Conservation (phyloP, 2,113 vertebrate genomes). For the Ranitomeya variabilis region DNA sequence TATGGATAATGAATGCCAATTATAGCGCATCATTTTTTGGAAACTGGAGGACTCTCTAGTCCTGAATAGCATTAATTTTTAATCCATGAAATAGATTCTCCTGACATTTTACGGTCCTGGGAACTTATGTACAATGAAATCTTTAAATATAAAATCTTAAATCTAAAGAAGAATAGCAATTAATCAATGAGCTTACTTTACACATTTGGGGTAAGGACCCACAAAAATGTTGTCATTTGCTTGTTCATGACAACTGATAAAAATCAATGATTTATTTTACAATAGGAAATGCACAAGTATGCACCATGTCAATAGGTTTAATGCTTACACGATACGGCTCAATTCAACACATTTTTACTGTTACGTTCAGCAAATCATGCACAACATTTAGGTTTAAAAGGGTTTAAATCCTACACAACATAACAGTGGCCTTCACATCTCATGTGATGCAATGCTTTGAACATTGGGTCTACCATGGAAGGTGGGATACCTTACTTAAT, state of each 20-base stretch:
- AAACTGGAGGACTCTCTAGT: constrained; percentile 54
- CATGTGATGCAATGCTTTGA: not conserved
- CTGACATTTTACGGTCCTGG: not conserved
- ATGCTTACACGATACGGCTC: not conserved
- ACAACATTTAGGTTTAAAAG: not conserved
- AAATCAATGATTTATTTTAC: not conserved
- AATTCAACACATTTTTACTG: not conserved
- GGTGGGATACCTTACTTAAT: not conserved
- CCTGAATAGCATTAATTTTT: constrained; percentile 10
- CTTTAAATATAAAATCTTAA: not conserved
- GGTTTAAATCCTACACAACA: not conserved
- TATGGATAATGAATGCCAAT: constrained; percentile 66
- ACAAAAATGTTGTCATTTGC: not conserved
- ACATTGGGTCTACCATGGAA: not conserved
- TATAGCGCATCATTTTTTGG: not conserved
- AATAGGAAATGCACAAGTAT: not conserved
- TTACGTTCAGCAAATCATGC: not conserved
- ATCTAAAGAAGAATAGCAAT: not conserved
- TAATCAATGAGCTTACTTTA: not conserved
- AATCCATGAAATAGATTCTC: constrained; percentile 39
- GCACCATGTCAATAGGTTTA: not conserved
- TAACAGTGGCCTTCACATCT: not conserved
- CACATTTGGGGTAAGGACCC: not conserved
- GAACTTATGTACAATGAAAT: not conserved
- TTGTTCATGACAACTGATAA: not conserved